phyloP scores from a whole-genome alignment of 2,888 invertebrate species.

The Pristionchus maxplancki region DNA sequence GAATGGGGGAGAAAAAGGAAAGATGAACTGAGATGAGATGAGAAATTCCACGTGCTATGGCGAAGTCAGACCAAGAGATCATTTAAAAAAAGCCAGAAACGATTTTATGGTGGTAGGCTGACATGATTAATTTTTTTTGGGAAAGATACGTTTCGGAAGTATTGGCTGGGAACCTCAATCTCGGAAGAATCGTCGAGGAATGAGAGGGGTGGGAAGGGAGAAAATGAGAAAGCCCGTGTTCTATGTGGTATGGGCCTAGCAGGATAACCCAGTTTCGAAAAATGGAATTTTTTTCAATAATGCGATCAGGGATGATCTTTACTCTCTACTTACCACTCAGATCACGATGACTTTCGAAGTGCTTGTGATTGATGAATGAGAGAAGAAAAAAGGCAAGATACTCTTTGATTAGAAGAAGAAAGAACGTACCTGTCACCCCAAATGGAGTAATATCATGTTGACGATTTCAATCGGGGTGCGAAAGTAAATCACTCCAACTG shows the following conservation, averaged over 20 bases:
- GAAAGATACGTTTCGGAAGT: too few species aligned
- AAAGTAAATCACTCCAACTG: background rate
- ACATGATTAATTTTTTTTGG: too few species aligned
- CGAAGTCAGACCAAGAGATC: background rate
- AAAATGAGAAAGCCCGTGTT: too few species aligned
- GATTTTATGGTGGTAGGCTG: too few species aligned
- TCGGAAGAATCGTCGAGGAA: too few species aligned
- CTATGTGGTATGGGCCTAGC: too few species aligned
- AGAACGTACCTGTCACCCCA: constrained; percentile 17
- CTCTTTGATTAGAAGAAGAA: background rate
- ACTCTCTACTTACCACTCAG: background rate
- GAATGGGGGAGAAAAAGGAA: background rate
- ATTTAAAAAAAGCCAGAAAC: background rate
- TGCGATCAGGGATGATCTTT: too few species aligned
- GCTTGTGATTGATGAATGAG: background rate
- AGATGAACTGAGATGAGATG: background rate
- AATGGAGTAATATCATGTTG: background rate
- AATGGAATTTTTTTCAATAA: too few species aligned
- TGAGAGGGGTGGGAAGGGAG: too few species aligned
- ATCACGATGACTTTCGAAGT: background rate
- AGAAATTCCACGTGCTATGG: background rate
- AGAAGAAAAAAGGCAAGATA: background rate
- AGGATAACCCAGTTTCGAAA: too few species aligned
- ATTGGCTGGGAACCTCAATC: too few species aligned
- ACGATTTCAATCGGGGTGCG: background rate